phyloP scores from a whole-genome alignment of 2,888 invertebrate genomes.

The Nematopogon swammerdamellus region DNA sequence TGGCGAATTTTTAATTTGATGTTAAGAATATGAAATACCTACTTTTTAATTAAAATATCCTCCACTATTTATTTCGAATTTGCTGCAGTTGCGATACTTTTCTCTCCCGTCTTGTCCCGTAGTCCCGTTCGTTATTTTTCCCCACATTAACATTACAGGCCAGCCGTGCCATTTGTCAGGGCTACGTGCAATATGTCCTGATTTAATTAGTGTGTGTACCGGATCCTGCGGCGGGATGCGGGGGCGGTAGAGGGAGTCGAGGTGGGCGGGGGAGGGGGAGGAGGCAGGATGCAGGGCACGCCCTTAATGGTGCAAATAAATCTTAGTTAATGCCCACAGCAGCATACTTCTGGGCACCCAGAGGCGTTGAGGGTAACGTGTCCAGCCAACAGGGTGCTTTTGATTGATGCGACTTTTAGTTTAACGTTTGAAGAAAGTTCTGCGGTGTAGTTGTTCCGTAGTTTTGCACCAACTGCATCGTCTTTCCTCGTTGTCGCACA shows the following conservation, averaged over 20 bases:
- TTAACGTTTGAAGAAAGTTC: no score
- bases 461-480: no score
- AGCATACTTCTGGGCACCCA: conserved; percentile 15
- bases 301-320: conserved; percentile 29
- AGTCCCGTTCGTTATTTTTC: no score
- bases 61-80: no score
- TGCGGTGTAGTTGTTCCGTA: no score
- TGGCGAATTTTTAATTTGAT: no score
- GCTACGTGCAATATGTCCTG: not conserved
- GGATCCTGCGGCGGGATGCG: not conserved
- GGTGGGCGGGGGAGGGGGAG: not conserved
- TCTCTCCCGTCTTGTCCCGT: no score
- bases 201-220: not conserved
- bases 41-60: no score
- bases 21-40: no score
- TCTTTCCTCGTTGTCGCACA: no score
- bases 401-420: not conserved
- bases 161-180: not conserved
- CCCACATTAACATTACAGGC: no score
- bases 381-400: not conserved
- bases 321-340: conserved; percentile 53
- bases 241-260: not conserved
- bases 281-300: not conserved
- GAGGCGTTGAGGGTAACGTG: not conserved
- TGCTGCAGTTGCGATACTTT: no score